Base-by-base conservation (phyloP, 2,797 vertebrate genomes). In the Bucorvus abyssinicus region DNA sequence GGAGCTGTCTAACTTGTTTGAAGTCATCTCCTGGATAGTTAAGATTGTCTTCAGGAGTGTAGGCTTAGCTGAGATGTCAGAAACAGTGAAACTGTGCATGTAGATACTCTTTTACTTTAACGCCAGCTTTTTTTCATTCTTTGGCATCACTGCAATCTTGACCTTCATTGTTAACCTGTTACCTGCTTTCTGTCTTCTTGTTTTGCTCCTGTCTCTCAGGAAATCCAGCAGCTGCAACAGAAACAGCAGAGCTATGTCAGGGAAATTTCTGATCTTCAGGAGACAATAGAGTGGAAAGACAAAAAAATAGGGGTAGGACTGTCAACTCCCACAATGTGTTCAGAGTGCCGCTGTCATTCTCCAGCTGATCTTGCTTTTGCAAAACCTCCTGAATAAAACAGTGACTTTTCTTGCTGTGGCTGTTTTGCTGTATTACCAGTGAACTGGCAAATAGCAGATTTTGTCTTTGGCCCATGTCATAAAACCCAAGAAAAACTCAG, bases 231-330 rank as follows among this genome's bases (percentile, higher is more conserved):
- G 97, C 98, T 99, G 94, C 98, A 98, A 63, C 94, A 99, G 97
- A 99, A 99, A 96, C 98, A 99, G 96, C 99, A 98, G 50, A 97
- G 97, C 97, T 98, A 97, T 98, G 93, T 98, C 98, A 99, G 98
- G 97, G 99, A 99, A 96, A 98, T 99, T 86, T 98, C 98, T 87
- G 99, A 99, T 95, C 99, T 99, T 75, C 99, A 99, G 97, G 99
- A 99, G 97, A 99, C 99, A 49, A 98, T 99, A 98, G 99, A 99
- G 64, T 99, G 99, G 99, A 99, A 99, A 98, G 99, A 99, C 98
- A 99, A 99, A 98, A 99, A 99, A 98, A 99, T 99, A 96, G 99
- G 98, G 99, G 99, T 99, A 99, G 97, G 98, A 91, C 52, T 95
- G 20, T 74, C 26, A 69, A 18, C 89, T 93, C 52, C 38, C 74